Conservation (phyloP, 1,140 invertebrate genomes). For the Dendroctonus valens region DNA sequence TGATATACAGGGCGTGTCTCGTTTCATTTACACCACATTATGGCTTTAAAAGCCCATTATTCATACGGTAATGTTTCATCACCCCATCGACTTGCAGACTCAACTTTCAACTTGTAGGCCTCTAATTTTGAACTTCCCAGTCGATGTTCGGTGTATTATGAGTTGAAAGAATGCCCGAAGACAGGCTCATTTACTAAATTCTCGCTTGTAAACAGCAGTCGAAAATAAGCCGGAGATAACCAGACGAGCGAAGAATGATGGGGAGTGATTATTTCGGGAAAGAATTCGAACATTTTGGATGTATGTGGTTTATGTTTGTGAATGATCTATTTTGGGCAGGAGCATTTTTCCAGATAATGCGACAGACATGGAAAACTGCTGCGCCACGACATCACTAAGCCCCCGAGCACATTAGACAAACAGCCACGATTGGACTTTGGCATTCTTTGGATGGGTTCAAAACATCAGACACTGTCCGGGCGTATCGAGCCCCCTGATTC, state of each 20-base stretch:
- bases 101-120: background rate
- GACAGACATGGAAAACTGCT: too few species aligned
- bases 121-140: conserved; percentile 17
- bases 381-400: too few species aligned
- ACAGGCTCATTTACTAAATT: conserved; percentile 30
- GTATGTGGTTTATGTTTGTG: conserved; percentile 1
- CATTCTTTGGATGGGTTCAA: too few species aligned
- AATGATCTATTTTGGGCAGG: conserved; percentile 8
- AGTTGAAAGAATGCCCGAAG: conserved; percentile 24
- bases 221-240: conserved; percentile 26
- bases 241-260: conserved; percentile 16
- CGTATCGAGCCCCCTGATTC: background rate
- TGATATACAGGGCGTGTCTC: too few species aligned
- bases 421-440: too few species aligned
- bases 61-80: too few species aligned
- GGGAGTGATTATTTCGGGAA: conserved; percentile 15
- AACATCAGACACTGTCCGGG: background rate
- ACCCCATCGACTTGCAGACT: too few species aligned
- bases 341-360: background rate
- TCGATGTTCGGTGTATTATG: conserved; percentile 19
- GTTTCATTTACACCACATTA: too few species aligned
- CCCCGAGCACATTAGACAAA: too few species aligned
- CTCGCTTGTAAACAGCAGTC: conserved; percentile 20
- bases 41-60: too few species aligned
- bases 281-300: conserved; percentile 8